phyloP scores from a whole-genome alignment of 2,888 invertebrate genomes.

The Macaria liturata region DNA sequence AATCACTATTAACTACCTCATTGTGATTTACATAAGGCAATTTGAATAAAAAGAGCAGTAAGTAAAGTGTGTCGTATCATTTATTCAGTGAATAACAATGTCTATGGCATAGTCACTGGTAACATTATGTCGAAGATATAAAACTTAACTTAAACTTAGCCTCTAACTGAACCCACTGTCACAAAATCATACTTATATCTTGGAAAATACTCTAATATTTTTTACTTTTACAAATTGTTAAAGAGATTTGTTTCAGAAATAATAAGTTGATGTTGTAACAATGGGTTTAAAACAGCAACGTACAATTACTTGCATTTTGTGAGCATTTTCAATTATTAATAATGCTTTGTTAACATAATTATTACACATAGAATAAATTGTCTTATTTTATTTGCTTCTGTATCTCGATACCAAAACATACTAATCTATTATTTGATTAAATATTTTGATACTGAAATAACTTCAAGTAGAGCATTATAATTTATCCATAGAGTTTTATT shows the following conservation, averaged over 20 bases:
- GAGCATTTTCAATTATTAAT: conserved; percentile 12
- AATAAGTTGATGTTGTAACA: conserved; percentile 6
- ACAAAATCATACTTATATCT: conserved; percentile 10
- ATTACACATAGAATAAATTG: background rate
- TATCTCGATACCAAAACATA: conserved; percentile 4
- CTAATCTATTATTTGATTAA: background rate
- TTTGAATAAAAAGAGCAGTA: conserved; percentile 32
- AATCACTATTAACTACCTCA: no score
- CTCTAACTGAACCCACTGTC: conserved; percentile 49
- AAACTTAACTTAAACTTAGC: conserved; percentile 55
- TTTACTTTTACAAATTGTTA: no score
- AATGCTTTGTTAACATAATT: background rate
- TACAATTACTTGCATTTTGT: conserved; percentile 11
- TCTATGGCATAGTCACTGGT: conserved; percentile 83
- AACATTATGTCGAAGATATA: conserved; percentile 65
- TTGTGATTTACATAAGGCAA: no score
- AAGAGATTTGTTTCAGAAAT: no score
- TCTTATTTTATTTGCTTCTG: conserved; percentile 2
- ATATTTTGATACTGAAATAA: conserved; percentile 16
- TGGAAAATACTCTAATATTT: background rate
- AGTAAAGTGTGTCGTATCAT: conserved; percentile 50
- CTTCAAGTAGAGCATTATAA: conserved; percentile 51
- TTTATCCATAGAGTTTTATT: conserved; percentile 13
- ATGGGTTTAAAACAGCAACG: conserved; percentile 6
- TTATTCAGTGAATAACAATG: conserved; percentile 77